A percentile compares a stretch with the other conserved stretches of the same genome.
These are phyloP conservation scores for Noctua janthe DNA, from an alignment of 2,888 invertebrate genomes.

Conservation along the genomic window DNA sequence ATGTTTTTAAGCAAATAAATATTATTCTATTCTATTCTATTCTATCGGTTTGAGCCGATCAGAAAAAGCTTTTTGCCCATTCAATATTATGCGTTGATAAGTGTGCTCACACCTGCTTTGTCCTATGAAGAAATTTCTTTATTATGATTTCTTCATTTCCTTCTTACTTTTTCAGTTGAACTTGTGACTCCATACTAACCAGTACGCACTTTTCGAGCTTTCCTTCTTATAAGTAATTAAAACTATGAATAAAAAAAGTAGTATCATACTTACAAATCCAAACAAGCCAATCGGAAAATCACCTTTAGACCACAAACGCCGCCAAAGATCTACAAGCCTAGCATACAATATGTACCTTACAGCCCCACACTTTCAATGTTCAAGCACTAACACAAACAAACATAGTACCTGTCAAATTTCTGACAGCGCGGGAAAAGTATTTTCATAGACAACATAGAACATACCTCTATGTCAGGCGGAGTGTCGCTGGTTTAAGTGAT, in stretches of 20 bases:
- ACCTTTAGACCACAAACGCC: background rate
- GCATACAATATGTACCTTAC: background rate
- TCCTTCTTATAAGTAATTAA: background rate
- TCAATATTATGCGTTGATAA: background rate
- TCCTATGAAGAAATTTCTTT: background rate
- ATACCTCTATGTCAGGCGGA: constrained; percentile 8
- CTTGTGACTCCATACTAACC: background rate
- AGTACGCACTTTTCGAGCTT: background rate
- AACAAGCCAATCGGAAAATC: background rate
- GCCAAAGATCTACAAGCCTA: constrained; percentile 2
- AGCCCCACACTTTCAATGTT: constrained; percentile 16
- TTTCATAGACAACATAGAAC: constrained; percentile 47
- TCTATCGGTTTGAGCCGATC: background rate
- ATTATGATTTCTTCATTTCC: background rate
- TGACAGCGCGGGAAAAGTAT: constrained; percentile 39
- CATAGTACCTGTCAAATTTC: constrained; percentile 29
- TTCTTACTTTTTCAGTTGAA: background rate
- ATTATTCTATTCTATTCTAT: too few species aligned
- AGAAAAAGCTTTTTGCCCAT: background rate
- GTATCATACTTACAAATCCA: background rate
- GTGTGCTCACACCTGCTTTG: background rate
- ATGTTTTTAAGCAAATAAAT: too few species aligned
- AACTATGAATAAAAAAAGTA: background rate
- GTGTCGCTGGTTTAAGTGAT: constrained; percentile 28
- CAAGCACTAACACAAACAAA: constrained; percentile 28